These are phyloP conservation scores for Mylabris phalerata DNA, from an alignment of 1,140 invertebrate species.

Conservation along the genomic window DNA sequence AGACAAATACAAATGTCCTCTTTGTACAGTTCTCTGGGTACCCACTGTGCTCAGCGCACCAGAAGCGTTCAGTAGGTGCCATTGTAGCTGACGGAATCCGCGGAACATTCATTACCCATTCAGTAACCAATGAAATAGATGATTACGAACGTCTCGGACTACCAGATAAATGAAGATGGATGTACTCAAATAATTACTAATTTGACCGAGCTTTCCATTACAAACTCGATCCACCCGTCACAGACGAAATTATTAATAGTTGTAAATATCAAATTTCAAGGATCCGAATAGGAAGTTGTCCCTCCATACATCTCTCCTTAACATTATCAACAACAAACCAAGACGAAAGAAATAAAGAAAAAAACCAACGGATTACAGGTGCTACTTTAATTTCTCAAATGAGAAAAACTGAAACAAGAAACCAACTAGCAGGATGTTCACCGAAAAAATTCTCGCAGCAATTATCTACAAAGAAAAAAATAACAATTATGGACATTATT, in stretches of 20 bases:
- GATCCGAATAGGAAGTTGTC: too few relatives aligned
- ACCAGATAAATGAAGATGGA: conserved; percentile 42
- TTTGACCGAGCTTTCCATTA: conserved; percentile 41
- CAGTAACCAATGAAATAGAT: conserved; percentile 44
- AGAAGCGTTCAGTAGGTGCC: conserved; percentile 38
- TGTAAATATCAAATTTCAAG: conserved; percentile 23
- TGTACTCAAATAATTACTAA: conserved; percentile 42
- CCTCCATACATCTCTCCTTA: too few relatives aligned
- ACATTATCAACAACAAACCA: too few relatives aligned
- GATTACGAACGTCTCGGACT: conserved; percentile 41
- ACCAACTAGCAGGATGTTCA: too few relatives aligned
- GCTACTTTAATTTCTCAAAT: too few relatives aligned
- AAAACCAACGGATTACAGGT: too few relatives aligned
- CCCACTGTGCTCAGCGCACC: conserved; percentile 38
- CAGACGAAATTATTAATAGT: conserved; percentile 30
- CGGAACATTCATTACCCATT: conserved; percentile 42
- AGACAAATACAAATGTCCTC: conserved; percentile 45
- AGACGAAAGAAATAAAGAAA: too few relatives aligned
- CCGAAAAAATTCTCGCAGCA: too few relatives aligned
- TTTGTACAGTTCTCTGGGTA: conserved; percentile 42
- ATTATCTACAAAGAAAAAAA: too few relatives aligned
- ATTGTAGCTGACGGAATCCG: conserved; percentile 39
- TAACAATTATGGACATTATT: too few relatives aligned
- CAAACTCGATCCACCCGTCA: conserved; percentile 12
- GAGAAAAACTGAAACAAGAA: too few relatives aligned